phyloP scores from a whole-genome alignment of 2,113 vertebrate species.

The Asarcornis scutulata region DNA sequence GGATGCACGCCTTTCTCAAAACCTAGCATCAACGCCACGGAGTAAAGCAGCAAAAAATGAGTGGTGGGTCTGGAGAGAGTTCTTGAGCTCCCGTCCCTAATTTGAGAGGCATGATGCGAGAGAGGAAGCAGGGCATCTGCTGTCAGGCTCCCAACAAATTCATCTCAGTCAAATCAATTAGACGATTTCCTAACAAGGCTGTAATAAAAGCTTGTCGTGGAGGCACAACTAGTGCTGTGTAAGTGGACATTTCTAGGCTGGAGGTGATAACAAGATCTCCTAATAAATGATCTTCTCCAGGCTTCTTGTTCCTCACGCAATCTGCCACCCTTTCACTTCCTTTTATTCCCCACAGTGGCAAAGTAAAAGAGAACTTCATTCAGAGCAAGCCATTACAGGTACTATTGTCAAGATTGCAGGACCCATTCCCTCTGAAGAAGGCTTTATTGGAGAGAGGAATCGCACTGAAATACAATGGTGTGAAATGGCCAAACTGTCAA shows the following conservation, averaged over 20 bases:
- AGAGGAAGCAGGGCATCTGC: neutral
- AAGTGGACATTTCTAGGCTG: neutral
- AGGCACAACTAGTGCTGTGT: constrained; percentile 3
- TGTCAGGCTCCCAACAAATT: constrained; percentile 1
- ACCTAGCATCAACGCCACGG: neutral
- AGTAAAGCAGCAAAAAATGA: neutral
- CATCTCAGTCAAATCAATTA: neutral
- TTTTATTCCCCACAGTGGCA: neutral
- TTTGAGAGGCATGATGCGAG: neutral
- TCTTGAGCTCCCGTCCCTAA: neutral
- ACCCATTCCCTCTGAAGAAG: neutral
- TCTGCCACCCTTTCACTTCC: neutral
- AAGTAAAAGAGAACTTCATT: neutral
- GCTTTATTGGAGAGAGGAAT: neutral
- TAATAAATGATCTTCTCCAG: neutral
- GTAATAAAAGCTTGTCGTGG: constrained; percentile 32
- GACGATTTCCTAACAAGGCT: neutral
- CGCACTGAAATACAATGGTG: neutral
- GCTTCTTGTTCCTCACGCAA: constrained; percentile 2
- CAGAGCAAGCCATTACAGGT: neutral
- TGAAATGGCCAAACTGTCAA: neutral
- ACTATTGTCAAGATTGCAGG: neutral
- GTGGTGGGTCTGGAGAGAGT: neutral
- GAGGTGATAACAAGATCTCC: constrained; percentile 30
- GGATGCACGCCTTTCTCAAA: neutral